A percentile compares a stretch with the other conserved stretches of the same genome.
These are phyloP conservation scores for Isaurus tuberculatus DNA, from an alignment of 92 coral and sea anemone genomes.

Conservation along the genomic window DNA sequence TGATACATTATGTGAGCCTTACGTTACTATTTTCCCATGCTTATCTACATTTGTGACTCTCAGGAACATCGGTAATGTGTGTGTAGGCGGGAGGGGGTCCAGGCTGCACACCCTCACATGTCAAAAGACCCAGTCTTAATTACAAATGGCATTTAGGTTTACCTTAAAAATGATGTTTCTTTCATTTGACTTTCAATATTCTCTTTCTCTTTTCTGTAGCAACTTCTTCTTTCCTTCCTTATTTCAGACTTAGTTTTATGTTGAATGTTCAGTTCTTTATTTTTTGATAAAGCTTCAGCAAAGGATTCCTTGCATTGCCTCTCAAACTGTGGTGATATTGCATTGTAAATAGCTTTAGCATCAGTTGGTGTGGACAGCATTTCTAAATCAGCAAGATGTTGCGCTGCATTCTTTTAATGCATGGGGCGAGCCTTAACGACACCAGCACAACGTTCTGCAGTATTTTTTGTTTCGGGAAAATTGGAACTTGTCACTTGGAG, in stretches of 20 bases:
- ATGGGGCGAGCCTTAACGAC: constrained; percentile 41
- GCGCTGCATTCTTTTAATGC: constrained; percentile 40
- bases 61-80: no score
- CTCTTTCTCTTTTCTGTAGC: no score
- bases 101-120: no score
- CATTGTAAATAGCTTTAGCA: not conserved
- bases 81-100: no score
- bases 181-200: no score
- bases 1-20: no score
- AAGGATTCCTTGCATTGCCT: not conserved
- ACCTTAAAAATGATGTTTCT: no score
- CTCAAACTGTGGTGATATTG: not conserved
- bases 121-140: no score
- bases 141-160: no score
- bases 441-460: constrained; percentile 48
- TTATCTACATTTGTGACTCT: no score
- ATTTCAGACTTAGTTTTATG: not conserved
- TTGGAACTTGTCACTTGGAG: constrained; percentile 36
- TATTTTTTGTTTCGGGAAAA: constrained; percentile 27
- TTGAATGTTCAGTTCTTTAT: not conserved
- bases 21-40: no score
- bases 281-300: constrained; percentile 5
- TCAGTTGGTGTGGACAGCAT: not conserved
- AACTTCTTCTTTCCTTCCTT: not conserved
- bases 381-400: constrained; percentile 32